These are phyloP conservation scores for Poeciliopsis occidentalis DNA, from an alignment of 2,113 vertebrate genomes.

Conservation along the genomic window DNA sequence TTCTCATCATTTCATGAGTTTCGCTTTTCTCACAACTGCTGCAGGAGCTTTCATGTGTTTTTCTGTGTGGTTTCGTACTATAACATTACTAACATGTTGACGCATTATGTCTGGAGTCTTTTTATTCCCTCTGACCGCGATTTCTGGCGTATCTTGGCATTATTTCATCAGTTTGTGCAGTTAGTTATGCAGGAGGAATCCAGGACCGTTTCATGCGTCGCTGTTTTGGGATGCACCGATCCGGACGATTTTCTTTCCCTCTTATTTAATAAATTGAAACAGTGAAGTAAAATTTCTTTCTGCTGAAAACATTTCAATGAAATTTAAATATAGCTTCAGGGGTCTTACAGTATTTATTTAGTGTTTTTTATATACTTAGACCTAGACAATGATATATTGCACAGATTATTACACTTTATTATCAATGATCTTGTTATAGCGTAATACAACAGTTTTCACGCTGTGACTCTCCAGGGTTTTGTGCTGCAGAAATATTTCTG, in stretches of 20 bases:
- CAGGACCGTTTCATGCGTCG: slow-evolving; percentile 9
- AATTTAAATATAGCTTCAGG: neutral
- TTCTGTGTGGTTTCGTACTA: slow-evolving; percentile 62
- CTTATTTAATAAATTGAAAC: neutral
- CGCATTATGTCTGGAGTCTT: slow-evolving; percentile 42
- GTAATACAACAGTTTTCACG: too few relatives aligned
- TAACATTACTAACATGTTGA: slow-evolving; percentile 74
- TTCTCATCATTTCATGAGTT: slow-evolving; percentile 76
- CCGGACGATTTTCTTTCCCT: neutral
- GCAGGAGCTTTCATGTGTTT: slow-evolving; percentile 70
- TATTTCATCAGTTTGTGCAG: neutral
- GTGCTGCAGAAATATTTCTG: too few relatives aligned
- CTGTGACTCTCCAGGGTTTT: too few relatives aligned
- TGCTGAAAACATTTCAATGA: too few relatives aligned
- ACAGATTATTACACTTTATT: neutral
- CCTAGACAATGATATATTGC: neutral
- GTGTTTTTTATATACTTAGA: neutral
- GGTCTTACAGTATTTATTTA: neutral
- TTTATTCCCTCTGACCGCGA: slow-evolving; percentile 27
- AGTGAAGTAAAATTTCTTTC: neutral
- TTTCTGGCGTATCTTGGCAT: slow-evolving; percentile 70
- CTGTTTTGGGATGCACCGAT: slow-evolving; percentile 13
- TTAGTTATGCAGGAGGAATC: neutral
- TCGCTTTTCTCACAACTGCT: slow-evolving; percentile 73
- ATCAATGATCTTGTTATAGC: neutral